Evolutionary conservation across 2,888 invertebrate genomes (phyloP), one percentile per base, ranked within the genome.

Genomic region (Trachelus stipa): DNA sequence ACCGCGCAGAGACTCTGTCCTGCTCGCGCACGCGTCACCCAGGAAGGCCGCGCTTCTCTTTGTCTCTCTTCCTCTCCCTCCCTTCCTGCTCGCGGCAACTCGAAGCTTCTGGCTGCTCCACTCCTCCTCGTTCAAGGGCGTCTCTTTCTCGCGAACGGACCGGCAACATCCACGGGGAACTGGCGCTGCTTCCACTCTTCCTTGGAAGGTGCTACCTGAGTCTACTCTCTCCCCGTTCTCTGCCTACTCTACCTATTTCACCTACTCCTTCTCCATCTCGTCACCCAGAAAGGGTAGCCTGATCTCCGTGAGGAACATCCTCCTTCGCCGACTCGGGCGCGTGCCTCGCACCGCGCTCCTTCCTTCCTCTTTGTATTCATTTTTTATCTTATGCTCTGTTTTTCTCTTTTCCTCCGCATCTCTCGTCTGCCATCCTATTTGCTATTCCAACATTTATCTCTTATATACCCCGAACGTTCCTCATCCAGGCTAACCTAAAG

Each of bases 91-190:
- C 35, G 11, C 12, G 23, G 12, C 33, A 23, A 12, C 35, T 15
- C 80, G 81, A 77, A 81, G 82, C 83, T 83, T 82, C 79, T 82
- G 85, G 83, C 86, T 84, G 85, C 83, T 84, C 86, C 86, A 82
- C 33, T 85, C 83, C 83, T 88, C 88, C 88, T 84, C 88, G 87
- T 89, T 90, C 89, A 89, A 90, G 90, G 90, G 89, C 90, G 89
- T 87, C 83, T 87, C 83, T 85, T 82, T 83, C 82, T 83, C 79
- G 79, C 77, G 33, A 40, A n/a, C 34, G 40, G 73, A 78, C 74
- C 73, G 79, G 81, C 83, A 82, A 84, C 81, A 81, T 86, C 85
- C 82, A 77, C 77, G 69, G 79, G 76, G 56, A 56, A 23, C 56
- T 23, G 23, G 56, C 9, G 56, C 56, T 23, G 56, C 56, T 56